Conservation (phyloP, 2,113 vertebrate species). For the Xenopus laevis region DNA sequence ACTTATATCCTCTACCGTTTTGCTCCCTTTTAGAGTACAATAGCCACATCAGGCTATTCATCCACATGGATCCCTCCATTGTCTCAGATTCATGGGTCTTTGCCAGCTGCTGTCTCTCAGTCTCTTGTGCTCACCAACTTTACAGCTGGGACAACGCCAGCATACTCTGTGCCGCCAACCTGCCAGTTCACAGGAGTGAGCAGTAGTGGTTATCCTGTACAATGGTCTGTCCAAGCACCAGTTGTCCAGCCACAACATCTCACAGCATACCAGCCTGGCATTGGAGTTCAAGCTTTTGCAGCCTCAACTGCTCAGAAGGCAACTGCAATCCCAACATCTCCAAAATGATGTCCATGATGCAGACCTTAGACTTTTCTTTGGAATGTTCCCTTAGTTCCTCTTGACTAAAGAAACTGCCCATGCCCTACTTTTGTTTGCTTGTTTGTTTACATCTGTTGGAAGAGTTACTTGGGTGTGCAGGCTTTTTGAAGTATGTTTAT, state of each 20-base stretch:
- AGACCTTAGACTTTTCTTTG: slow-evolving; percentile 9
- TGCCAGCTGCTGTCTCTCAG: slow-evolving; percentile 55
- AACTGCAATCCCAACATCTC: slow-evolving; percentile 55
- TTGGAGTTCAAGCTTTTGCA: slow-evolving; percentile 54
- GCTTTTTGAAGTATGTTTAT: neutral
- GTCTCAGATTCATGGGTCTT: slow-evolving; percentile 58
- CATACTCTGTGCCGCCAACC: slow-evolving; percentile 53
- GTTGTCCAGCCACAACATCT: slow-evolving; percentile 54
- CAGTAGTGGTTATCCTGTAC: slow-evolving; percentile 56
- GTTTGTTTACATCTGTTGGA: slow-evolving; percentile 2
- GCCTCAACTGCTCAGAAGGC: slow-evolving; percentile 55
- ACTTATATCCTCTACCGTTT: slow-evolving; percentile 29
- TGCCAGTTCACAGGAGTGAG: slow-evolving; percentile 58
- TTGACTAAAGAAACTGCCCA: neutral
- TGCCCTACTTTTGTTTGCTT: slow-evolving; percentile 6
- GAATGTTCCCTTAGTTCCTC: slow-evolving; percentile 6
- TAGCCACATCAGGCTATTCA: slow-evolving; percentile 60
- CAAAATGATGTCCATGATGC: slow-evolving; percentile 52
- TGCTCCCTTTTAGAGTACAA: slow-evolving; percentile 52
- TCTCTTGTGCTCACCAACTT: slow-evolving; percentile 61
- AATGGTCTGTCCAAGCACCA: slow-evolving; percentile 59
- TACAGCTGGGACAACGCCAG: slow-evolving; percentile 59
- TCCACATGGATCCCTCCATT: slow-evolving; percentile 61
- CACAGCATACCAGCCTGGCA: slow-evolving; percentile 53
- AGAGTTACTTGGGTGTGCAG: slow-evolving; percentile 16